Evolutionary conservation across 2,888 invertebrate genomes (phyloP), one percentile per base, ranked within the genome.

Genomic region (Argynnis bischoffii): DNA sequence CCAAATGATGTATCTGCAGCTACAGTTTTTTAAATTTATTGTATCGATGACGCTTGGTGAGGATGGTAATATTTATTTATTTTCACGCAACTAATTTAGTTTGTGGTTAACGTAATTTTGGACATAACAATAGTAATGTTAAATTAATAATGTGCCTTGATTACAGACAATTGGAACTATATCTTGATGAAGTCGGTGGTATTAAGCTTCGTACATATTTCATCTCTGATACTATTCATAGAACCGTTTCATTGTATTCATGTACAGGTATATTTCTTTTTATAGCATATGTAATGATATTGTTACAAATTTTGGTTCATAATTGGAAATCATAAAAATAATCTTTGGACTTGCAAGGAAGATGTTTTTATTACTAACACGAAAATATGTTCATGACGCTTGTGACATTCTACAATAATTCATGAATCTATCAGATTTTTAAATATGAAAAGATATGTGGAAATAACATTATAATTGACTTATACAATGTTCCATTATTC

Each of bases 231-330:
- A 55, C 2, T 26, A 15, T 55, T 55, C 35, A 55, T 31, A 11
- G 55, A 55, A 16, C 55, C 55, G 11, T 55, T 55, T 55, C 55
- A 55, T 5, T 31, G 35, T 4, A 55, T 16, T n/a, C 55, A 55
- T 8, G 35, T 55, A 11, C 13, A 55, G 35, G 55, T 55, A 35
- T 11, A 35, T 35, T 35, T 26, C 11, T 51, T 14, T n/a, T 21
- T 54, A 13, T 2, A 31, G 15, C 4, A 8, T 15, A 31, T 3
- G 11, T 31, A 0, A n/a, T 3, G n/a, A n/a, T n/a, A 26, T 35
- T 31, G 1, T 1, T 3, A 4, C 53, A 53, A 11, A 11, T 35
- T 26, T 26, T 26, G 26, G 26, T 26, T 26, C 26, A 26, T 26
- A 26, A 4, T 26, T 26, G 26, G 26, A 26, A 26, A 26, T 26